These are phyloP conservation scores for Paralinhomoeus sp. DNA, from an alignment of 2,888 invertebrate species.

Conservation along the genomic window DNA sequence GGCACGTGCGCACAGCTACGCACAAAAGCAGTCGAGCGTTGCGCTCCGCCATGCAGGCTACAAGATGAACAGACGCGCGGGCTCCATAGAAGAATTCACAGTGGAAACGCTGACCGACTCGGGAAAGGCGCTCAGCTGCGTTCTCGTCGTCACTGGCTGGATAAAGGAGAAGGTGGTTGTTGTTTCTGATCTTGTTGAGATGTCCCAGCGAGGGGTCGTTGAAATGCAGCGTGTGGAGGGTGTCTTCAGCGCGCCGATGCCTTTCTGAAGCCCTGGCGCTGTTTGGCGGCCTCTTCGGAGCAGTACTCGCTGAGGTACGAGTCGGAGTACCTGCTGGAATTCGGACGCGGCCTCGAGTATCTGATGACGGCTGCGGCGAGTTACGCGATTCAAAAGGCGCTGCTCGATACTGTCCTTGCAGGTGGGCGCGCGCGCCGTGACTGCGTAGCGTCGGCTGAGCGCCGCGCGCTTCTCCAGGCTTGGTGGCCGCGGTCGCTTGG, in stretches of 20 bases:
- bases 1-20: slow-evolving; percentile 20
- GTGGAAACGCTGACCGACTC: slow-evolving; percentile 35
- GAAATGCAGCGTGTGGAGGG: no score
- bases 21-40: no score
- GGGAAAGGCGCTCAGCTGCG: slow-evolving; percentile 36
- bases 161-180: slow-evolving; percentile 35
- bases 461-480: no score
- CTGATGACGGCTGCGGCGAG: slow-evolving; percentile 34
- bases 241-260: slow-evolving; percentile 15
- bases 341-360: slow-evolving; percentile 41
- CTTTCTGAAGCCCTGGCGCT: slow-evolving; percentile 36
- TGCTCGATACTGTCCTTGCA: slow-evolving; percentile 41
- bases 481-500: slow-evolving; percentile 43
- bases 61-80: slow-evolving; percentile 45
- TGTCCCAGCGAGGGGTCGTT: no score
- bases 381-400: slow-evolving; percentile 40
- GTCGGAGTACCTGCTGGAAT: slow-evolving; percentile 36
- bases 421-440: slow-evolving; percentile 25
- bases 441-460: background rate
- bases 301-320: slow-evolving; percentile 43
- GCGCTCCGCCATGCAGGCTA: slow-evolving; percentile 30
- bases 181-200: no score
- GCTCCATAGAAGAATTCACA: slow-evolving; percentile 43
- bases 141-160: slow-evolving; percentile 43
- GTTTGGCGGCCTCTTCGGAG: slow-evolving; percentile 36